Evolutionary conservation across 1,140 invertebrate genomes (phyloP).

Genomic region (Holcopasites calliopsidis): DNA sequence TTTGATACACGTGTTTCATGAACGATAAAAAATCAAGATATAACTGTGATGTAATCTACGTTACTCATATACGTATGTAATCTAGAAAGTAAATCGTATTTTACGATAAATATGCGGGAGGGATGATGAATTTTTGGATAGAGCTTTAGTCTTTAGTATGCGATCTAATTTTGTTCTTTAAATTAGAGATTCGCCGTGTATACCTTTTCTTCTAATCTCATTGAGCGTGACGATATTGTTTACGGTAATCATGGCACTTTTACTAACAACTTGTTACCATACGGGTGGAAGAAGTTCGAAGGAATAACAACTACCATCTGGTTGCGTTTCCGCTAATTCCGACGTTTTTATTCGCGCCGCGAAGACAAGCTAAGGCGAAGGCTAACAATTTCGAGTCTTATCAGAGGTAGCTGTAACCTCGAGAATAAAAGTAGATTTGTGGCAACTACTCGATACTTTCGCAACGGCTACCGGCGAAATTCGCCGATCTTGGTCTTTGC

Average conservation of each 20-base stretch:
- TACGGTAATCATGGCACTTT: not conserved
- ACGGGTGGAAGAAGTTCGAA: not conserved
- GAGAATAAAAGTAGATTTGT: slow-evolving; percentile 30
- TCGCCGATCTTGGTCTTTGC: not conserved
- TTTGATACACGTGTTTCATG: not conserved
- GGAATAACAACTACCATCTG: not conserved
- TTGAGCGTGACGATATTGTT: not conserved
- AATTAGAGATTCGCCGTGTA: too few relatives aligned
- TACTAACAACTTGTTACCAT: not conserved
- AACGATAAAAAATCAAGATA: not conserved
- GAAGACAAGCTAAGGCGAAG: not conserved
- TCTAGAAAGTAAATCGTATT: too few relatives aligned
- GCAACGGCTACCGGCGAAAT: not conserved
- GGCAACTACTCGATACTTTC: not conserved
- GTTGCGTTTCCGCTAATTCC: not conserved
- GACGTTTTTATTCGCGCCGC: slow-evolving; percentile 13
- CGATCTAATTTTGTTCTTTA: too few relatives aligned
- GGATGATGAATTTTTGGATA: too few relatives aligned
- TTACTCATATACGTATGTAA: not conserved
- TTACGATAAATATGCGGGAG: too few relatives aligned
- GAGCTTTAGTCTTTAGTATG: too few relatives aligned
- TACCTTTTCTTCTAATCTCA: not conserved
- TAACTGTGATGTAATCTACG: not conserved
- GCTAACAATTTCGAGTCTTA: slow-evolving; percentile 31
- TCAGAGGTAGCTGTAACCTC: slow-evolving; percentile 21